These are phyloP conservation scores for Chironomus riparius DNA, from an alignment of 2,888 invertebrate genomes.

Conservation along the genomic window DNA sequence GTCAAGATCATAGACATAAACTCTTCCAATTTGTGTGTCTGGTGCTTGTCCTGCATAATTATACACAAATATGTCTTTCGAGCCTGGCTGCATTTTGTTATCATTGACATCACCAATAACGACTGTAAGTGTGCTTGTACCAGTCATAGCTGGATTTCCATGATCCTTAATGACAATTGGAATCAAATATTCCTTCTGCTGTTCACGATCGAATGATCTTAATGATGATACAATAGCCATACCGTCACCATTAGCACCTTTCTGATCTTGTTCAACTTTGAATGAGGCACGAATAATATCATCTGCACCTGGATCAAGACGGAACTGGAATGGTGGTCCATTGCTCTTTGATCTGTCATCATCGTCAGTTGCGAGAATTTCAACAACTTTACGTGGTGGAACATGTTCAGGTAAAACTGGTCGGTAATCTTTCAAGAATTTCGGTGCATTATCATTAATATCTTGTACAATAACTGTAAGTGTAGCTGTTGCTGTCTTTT, in stretches of 20 bases:
- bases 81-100: slow-evolving; percentile 96
- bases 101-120: slow-evolving; percentile 98
- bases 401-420: slow-evolving; percentile 91
- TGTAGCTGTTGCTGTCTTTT: slow-evolving; percentile 88
- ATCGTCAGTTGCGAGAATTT: slow-evolving; percentile 87
- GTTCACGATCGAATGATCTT: slow-evolving; percentile 88
- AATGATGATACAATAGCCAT: slow-evolving; percentile 95
- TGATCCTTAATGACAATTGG: slow-evolving; percentile 97
- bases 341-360: slow-evolving; percentile 90
- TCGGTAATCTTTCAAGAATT: slow-evolving; percentile 84
- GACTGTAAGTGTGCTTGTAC: slow-evolving; percentile 90
- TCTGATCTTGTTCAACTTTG: slow-evolving; percentile 93
- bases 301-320: slow-evolving; percentile 86
- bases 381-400: slow-evolving; percentile 82
- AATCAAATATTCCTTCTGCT: slow-evolving; percentile 91
- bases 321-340: slow-evolving; percentile 93
- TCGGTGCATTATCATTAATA: slow-evolving; percentile 91
- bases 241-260: slow-evolving; percentile 94
- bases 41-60: slow-evolving; percentile 89
- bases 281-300: slow-evolving; percentile 90
- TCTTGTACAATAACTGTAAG: slow-evolving; percentile 90
- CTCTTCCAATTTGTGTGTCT: slow-evolving; percentile 85
- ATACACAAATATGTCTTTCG: slow-evolving; percentile 94
- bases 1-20: slow-evolving; percentile 94
- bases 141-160: slow-evolving; percentile 92